These are phyloP conservation scores for Platygyra sinensis DNA, from an alignment of 64 coral and sea anemone genomes.

Conservation along the genomic window DNA sequence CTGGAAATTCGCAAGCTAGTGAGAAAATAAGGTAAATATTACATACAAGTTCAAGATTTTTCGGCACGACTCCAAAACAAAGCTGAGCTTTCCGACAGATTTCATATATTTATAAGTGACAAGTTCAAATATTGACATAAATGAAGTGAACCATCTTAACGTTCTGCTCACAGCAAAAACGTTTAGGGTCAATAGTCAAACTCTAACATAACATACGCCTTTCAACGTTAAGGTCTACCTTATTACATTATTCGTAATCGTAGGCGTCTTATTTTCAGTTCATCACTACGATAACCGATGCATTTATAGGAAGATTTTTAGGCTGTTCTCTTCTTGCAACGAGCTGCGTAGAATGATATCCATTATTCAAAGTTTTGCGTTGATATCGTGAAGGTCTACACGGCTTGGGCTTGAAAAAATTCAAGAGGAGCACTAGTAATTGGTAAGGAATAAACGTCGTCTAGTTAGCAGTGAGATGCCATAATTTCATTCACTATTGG, in stretches of 20 bases:
- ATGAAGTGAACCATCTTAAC: not conserved
- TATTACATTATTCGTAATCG: too few species aligned
- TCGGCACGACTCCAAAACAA: not conserved
- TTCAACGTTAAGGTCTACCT: too few species aligned
- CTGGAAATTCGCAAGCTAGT: too few species aligned
- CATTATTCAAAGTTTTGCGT: not conserved
- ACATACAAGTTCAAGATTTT: not conserved
- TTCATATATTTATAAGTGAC: not conserved
- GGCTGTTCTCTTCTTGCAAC: not conserved
- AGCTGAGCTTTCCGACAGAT: not conserved
- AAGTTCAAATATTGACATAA: not conserved
- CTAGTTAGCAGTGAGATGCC: not conserved
- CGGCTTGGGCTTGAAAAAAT: not conserved
- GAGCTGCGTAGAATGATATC: not conserved
- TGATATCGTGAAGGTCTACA: not conserved
- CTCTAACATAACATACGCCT: too few species aligned
- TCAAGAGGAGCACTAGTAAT: not conserved
- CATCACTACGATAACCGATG: too few species aligned
- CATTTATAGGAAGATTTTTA: not conserved
- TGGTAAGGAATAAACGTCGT: not conserved
- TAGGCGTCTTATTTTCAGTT: too few species aligned
- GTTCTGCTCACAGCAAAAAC: too few species aligned
- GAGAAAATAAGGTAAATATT: not conserved
- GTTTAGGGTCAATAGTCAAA: too few species aligned
- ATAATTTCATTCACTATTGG: not conserved